Percentiles rank a stretch among this genome's conserved stretches.
Evolutionary conservation across 2,888 invertebrate genomes (phyloP).

Genomic region (Andrena bucephala): DNA sequence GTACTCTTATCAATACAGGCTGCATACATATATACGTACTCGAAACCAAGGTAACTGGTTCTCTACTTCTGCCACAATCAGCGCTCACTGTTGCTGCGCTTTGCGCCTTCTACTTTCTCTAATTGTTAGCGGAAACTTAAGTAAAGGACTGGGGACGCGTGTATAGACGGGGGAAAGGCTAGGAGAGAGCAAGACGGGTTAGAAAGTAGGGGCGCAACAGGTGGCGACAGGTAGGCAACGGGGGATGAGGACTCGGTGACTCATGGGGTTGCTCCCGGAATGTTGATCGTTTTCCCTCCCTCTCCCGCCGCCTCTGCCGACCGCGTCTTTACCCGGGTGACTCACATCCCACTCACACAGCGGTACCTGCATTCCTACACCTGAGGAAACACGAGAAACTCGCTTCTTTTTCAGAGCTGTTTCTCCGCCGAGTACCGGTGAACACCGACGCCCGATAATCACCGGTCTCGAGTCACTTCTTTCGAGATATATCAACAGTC

Average conservation of each 20-base stretch:
- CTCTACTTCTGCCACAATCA: too few relatives aligned
- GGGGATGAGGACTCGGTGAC: constrained; percentile 78
- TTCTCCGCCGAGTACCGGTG: constrained; percentile 13
- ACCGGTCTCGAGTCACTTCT: background rate
- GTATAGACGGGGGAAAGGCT: background rate
- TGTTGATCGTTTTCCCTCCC: constrained; percentile 73
- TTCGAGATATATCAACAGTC: background rate
- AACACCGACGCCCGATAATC: background rate
- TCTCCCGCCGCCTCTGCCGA: constrained; percentile 2
- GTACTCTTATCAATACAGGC: too few relatives aligned
- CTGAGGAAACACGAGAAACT: constrained; percentile 61
- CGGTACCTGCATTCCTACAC: constrained; percentile 51
- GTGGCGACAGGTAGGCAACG: constrained; percentile 77
- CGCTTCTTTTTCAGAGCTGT: constrained; percentile 30
- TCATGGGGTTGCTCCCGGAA: constrained; percentile 81
- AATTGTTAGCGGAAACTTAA: too few relatives aligned
- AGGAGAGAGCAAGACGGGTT: constrained; percentile 22
- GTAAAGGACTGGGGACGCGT: too few relatives aligned
- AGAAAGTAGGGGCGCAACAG: constrained; percentile 74
- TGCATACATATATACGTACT: too few relatives aligned
- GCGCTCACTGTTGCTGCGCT: too few relatives aligned
- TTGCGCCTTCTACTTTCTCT: too few relatives aligned
- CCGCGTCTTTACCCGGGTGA: constrained; percentile 69
- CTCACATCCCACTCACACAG: constrained; percentile 68
- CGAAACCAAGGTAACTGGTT: too few relatives aligned